Percentiles rank a stretch among this genome's conserved stretches.
Conservation (phyloP, 1,140 invertebrate species). For the Drosophila insularis region DNA sequence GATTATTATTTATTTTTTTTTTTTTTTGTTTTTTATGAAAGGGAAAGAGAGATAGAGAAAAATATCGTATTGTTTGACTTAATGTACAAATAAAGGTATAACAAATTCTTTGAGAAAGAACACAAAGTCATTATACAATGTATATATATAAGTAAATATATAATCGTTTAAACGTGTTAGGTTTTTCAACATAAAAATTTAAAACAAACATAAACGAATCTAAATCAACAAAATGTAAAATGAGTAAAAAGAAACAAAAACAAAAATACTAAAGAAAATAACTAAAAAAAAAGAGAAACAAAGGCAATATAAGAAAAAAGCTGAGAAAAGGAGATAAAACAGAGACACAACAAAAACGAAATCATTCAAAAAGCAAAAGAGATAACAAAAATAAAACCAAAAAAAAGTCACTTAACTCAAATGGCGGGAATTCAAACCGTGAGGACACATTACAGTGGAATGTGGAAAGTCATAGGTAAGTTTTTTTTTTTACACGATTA, state of each 20-base stretch:
- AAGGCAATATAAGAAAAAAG: not conserved
- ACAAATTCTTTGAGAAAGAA: slow-evolving; percentile 48
- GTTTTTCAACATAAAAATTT: slow-evolving; percentile 16
- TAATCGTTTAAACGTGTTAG: slow-evolving; percentile 5
- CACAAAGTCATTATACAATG: slow-evolving; percentile 10
- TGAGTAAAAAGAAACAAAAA: not conserved
- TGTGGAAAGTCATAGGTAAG: slow-evolving; percentile 23
- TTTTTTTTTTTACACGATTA: slow-evolving; percentile 9
- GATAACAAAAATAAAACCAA: not conserved
- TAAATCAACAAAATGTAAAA: slow-evolving; percentile 17
- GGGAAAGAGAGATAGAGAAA: slow-evolving; percentile 79
- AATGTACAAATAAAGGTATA: slow-evolving; percentile 70
- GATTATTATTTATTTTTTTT: slow-evolving; percentile 11
- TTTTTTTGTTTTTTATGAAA: slow-evolving; percentile 59
- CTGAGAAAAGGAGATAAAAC: slow-evolving; percentile 14
- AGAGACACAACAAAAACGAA: too few relatives aligned
- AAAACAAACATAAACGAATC: slow-evolving; percentile 21
- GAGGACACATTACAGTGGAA: slow-evolving; percentile 52
- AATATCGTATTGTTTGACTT: slow-evolving; percentile 78
- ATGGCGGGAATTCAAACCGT: slow-evolving; percentile 30
- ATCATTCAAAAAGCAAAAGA: not conserved
- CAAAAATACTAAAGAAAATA: not conserved
- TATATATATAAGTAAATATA: slow-evolving; percentile 27
- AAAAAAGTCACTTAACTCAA: not conserved
- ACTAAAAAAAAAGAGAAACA: not conserved